Evolutionary conservation across 2,797 vertebrate genomes (phyloP).

Genomic region (Vultur gryphus): DNA sequence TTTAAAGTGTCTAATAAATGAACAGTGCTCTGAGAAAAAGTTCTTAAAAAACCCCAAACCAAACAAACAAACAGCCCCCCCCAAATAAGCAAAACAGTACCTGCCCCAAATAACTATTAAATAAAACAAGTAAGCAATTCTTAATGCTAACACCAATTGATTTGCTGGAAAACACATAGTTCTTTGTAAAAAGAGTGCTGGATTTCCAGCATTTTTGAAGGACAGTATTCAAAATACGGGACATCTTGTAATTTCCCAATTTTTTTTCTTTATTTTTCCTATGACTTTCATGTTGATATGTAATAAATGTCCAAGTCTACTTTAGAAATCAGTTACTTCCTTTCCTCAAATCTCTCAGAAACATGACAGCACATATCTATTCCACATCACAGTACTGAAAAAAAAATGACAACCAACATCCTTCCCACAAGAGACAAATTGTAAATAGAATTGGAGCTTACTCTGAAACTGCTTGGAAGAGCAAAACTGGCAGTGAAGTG

Average conservation of each 20-base stretch:
- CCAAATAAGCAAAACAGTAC: neutral
- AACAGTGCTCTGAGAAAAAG: neutral
- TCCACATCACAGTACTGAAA: neutral
- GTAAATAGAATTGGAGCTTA: conserved; percentile 26
- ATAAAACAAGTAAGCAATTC: neutral
- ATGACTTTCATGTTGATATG: neutral
- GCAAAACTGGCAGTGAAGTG: neutral
- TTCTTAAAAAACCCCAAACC: neutral
- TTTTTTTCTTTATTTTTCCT: neutral
- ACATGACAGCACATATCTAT: conserved; percentile 24
- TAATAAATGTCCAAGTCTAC: neutral
- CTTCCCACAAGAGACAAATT: conserved; percentile 22
- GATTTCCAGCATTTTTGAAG: neutral
- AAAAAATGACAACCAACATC: neutral
- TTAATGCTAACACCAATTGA: neutral
- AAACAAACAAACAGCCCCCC: neutral
- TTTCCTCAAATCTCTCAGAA: conserved; percentile 13
- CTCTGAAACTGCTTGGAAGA: conserved; percentile 29
- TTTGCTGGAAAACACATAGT: neutral
- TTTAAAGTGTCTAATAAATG: neutral
- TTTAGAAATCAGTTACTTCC: neutral
- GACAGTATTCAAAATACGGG: neutral
- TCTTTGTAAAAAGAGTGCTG: neutral
- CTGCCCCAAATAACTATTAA: neutral
- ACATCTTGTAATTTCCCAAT: neutral